Evolutionary conservation across 2,797 vertebrate species (phyloP).

Genomic region (Sebastes taczanowskii): DNA sequence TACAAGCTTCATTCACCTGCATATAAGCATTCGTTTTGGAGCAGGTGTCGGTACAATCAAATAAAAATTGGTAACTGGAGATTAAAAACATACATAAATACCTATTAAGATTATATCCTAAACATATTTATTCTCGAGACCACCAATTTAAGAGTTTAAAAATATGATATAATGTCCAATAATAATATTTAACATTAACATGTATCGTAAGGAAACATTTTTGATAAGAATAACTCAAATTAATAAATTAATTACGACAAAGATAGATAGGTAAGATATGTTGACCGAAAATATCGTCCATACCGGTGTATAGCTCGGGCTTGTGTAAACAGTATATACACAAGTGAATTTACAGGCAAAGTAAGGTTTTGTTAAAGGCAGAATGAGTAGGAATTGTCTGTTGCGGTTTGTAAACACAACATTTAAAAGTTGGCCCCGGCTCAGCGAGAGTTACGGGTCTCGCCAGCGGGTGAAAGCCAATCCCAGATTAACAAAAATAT

Average conservation of each 20-base stretch:
- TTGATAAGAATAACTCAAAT: not conserved
- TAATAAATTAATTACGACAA: not conserved
- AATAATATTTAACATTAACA: not conserved
- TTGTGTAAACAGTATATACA: not conserved
- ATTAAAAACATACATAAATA: not conserved
- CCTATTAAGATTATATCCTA: not conserved
- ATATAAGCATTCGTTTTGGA: not conserved
- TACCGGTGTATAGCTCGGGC: not conserved
- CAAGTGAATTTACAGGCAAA: not conserved
- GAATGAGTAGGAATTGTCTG: not conserved
- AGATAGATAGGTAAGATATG: not conserved
- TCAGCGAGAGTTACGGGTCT: accelerated
- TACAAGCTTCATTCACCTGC: not conserved
- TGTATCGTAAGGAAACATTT: not conserved
- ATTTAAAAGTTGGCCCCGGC: not conserved
- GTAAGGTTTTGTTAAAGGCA: not conserved
- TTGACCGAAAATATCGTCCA: not conserved
- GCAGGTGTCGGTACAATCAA: not conserved
- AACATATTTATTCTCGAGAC: not conserved
- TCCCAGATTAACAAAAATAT: not conserved
- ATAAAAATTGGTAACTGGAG: not conserved
- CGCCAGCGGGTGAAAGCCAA: not conserved
- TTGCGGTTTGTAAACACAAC: not conserved
- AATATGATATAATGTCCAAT: not conserved
- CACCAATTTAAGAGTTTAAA: not conserved